Conservation (phyloP, 1,140 invertebrate species). For the Drosophila micromelanica region DNA sequence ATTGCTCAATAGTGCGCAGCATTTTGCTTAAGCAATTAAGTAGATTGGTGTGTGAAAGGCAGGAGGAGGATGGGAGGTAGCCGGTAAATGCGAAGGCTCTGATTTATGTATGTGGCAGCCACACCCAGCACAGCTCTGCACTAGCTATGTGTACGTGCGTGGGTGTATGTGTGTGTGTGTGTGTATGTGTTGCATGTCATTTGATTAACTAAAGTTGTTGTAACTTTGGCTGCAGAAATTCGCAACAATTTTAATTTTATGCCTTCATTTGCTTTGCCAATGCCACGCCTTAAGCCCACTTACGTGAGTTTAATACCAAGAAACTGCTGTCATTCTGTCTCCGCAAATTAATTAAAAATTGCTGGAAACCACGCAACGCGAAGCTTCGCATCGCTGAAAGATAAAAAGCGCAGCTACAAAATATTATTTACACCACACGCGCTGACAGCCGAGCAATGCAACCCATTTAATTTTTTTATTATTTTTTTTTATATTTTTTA, state of each 20-base stretch:
- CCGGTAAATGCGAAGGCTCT: slow-evolving; percentile 12
- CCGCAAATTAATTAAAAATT: slow-evolving; percentile 76
- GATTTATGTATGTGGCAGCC: slow-evolving; percentile 58
- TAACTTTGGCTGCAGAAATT: slow-evolving; percentile 52
- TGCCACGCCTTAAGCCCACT: slow-evolving; percentile 36
- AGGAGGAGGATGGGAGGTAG: slow-evolving; percentile 6
- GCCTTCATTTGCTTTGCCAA: slow-evolving; percentile 38
- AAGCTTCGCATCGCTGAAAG: background rate
- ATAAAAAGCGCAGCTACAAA: slow-evolving; percentile 26
- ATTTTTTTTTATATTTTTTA: no score
- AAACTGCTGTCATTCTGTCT: slow-evolving; percentile 60
- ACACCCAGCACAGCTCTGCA: slow-evolving; percentile 32
- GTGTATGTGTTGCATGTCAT: slow-evolving; percentile 59
- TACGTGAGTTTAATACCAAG: slow-evolving; percentile 70
- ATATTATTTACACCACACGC: slow-evolving; percentile 27
- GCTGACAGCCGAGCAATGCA: slow-evolving; percentile 20
- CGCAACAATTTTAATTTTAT: slow-evolving; percentile 72
- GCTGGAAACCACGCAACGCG: slow-evolving; percentile 54
- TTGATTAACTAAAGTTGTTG: slow-evolving; percentile 73
- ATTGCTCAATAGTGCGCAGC: slow-evolving; percentile 72
- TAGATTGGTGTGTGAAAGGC: slow-evolving; percentile 10
- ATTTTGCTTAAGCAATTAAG: slow-evolving; percentile 79
- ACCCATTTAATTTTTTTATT: no score
- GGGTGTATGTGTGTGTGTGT: slow-evolving; percentile 14
- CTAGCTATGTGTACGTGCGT: slow-evolving; percentile 1